phyloP scores from a whole-genome alignment of 2,113 vertebrate genomes.

The Passer montanus region DNA sequence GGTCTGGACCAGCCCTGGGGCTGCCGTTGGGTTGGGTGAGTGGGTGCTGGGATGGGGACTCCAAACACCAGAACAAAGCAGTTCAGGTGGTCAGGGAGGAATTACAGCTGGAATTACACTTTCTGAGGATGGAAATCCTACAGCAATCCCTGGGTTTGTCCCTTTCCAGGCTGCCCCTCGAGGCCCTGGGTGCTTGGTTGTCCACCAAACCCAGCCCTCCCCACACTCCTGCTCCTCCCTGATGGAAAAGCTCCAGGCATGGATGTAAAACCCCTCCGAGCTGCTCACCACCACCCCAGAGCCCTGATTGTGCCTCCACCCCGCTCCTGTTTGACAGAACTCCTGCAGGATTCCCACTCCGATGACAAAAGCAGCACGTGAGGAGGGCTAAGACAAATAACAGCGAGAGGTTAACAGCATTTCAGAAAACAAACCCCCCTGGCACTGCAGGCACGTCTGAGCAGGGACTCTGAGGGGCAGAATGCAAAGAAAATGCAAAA shows the following conservation, averaged over 20 bases:
- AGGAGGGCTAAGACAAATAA: neutral
- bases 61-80: neutral
- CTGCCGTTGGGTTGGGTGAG: neutral
- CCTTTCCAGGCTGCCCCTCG: neutral
- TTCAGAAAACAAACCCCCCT: neutral
- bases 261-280: neutral
- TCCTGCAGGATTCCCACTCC: neutral
- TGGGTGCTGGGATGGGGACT: no score
- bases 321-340: accelerated
- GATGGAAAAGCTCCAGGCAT: neutral
- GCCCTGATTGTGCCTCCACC: accelerated
- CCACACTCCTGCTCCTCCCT: neutral
- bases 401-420: neutral
- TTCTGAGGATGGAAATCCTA: neutral
- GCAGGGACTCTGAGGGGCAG: neutral
- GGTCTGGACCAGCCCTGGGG: accelerated
- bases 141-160: accelerated
- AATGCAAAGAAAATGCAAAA: neutral
- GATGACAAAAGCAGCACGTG: neutral
- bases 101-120: neutral
- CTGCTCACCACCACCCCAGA: neutral
- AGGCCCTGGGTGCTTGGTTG: accelerated
- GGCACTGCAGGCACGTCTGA: neutral
- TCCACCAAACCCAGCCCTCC: neutral
- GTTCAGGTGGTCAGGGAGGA: neutral